phyloP scores from a whole-genome alignment of 2,797 vertebrate species.

The Scyliorhinus canicula region DNA sequence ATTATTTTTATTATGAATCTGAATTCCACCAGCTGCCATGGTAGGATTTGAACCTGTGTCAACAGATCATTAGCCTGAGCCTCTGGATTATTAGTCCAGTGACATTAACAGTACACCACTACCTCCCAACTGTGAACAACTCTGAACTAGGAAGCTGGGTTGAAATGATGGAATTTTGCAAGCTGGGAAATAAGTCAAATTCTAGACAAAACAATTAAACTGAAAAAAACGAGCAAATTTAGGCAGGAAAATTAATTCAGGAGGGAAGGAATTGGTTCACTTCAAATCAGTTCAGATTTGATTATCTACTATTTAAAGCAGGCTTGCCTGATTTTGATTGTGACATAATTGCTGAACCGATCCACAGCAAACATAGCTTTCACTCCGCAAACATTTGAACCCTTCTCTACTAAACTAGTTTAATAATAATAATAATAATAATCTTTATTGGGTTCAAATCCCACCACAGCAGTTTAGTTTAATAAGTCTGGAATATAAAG shows the following conservation, averaged over 20 bases:
- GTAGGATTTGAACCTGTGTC: too few species aligned
- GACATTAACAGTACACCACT: too few species aligned
- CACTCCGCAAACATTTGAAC: neutral
- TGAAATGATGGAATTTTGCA: neutral
- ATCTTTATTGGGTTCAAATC: too few species aligned
- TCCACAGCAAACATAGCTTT: neutral
- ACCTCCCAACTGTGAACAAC: neutral
- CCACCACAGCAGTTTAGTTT: too few species aligned
- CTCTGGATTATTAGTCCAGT: too few species aligned
- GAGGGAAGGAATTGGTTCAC: neutral
- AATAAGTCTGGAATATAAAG: too few species aligned
- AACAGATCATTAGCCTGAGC: too few species aligned
- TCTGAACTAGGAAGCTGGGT: neutral
- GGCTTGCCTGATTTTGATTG: neutral
- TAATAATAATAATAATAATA: too few species aligned
- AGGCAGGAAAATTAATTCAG: neutral
- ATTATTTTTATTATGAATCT: too few species aligned
- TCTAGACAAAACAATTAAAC: neutral
- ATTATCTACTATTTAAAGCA: neutral
- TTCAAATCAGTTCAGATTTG: neutral
- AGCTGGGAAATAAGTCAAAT: neutral
- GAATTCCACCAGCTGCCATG: too few species aligned
- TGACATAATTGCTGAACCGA: neutral
- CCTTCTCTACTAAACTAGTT: neutral
- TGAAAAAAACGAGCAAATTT: neutral